Base-by-base conservation (phyloP, 1,140 invertebrate species). In the Leptinotarsa lineolata region DNA sequence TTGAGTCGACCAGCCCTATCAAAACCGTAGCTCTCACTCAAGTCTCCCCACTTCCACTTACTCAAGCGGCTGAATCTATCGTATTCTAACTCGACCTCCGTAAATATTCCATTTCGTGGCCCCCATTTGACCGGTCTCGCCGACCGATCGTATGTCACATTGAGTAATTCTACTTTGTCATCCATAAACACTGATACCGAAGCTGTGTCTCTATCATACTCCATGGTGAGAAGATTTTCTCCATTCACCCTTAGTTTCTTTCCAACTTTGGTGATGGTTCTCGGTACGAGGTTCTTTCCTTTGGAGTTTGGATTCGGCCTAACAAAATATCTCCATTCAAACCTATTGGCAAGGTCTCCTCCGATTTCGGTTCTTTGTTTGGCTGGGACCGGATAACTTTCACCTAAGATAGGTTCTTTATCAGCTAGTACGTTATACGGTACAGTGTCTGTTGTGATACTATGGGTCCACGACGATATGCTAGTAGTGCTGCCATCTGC, bases 321-420 rank as follows among this genome's bases (percentile, higher is more conserved):
- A 21, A 94, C 85, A 84, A 95, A 95, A 83, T 97, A 98, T 58
- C 95, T 88, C 96, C 97, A 98, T 86, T 98, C 96, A 75, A 98
- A 94, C 72, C 95, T 88, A 82, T 98, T 98, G 1, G 96, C 93
- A 22, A 97, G 85, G 81, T 97, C 95, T 0, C 94, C 94, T 16
- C 93, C 93, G 30, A 97, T 91, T 84, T 96, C 94, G 0, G 92
- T 95, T 76, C 92, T 90, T 83, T 97, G 95, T 82, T 95, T 95
- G 1, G 93, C 93, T 3, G 95, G 94, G 1, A 97, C 92, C 0
- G 95, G 95, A 81, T 96, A 96, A 77, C 93, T 95, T 83, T 96
- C 94, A 1, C 93, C 93, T 1, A 96, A 81, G 3, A 95, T 87
- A 2, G 93, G 92, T 80, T 94, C 93, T 59, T 94, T 91, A 81